Conservation (phyloP, 2,888 invertebrate species). For the Lottia scabra region DNA sequence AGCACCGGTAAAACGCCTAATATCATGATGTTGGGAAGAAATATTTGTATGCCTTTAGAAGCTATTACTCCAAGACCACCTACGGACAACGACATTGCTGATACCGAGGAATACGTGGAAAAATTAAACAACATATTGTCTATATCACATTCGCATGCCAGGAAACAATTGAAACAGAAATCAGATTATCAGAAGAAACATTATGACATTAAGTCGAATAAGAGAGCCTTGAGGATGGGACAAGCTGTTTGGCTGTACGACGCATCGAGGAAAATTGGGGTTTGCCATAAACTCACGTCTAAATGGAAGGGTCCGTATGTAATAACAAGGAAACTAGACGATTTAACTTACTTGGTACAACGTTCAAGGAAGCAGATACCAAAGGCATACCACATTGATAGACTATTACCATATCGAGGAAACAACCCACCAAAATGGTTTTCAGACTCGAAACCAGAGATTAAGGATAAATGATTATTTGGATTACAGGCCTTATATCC, state of each 20-base stretch:
- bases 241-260: constrained; percentile 8
- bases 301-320: constrained; percentile 8
- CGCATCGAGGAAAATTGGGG: not conserved
- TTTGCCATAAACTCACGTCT: constrained; percentile 6
- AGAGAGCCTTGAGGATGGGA: not conserved
- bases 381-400: not conserved
- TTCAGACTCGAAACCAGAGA: no score
- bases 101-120: not conserved
- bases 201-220: not conserved
- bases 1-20: constrained; percentile 12
- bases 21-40: constrained; percentile 3
- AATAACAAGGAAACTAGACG: not conserved
- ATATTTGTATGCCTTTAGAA: constrained; percentile 2
- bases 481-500: no score
- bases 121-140: not conserved
- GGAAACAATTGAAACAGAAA: not conserved
- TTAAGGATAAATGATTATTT: not conserved
- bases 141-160: not conserved
- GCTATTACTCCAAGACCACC: not conserved
- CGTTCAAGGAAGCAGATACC: not conserved
- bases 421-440: constrained; percentile 1
- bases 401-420: not conserved
- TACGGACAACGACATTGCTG: not conserved
- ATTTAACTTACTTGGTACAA: not conserved
- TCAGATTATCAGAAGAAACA: not conserved